Evolutionary conservation across 2,797 vertebrate species (phyloP), one percentile per base, ranked within the genome.

Genomic region (Myotis pilosus): DNA sequence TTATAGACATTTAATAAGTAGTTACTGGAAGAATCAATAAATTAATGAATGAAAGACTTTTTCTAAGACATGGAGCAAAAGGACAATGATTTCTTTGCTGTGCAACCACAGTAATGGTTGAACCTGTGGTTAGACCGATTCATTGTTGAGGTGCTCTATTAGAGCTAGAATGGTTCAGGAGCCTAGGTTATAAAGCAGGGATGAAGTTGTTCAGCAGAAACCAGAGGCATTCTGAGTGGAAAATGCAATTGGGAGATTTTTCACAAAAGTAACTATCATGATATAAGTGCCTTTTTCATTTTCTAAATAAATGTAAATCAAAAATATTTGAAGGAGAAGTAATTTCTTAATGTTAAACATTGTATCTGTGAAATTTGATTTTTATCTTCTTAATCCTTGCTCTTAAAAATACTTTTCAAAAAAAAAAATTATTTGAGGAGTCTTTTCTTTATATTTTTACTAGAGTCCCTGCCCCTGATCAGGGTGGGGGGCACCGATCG

Each of bases 11-110:
- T 91, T 88, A 78, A 36, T 85, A 76, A 41, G 19, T 78, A 49
- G 38, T 84, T 83, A 60, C 19, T 75, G 30, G 66, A 41, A 76
- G 53, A 88, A 55, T 95, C 41, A 92, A 80, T 44, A 74, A 92
- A 44, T 92, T 47, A 69, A 81, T 76, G 64, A 69, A 44, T 64
- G n/a, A 89, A 91, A 87, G 38, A 12, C 30, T 13, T 22, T 38
- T 69, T 62, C 17, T 84, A 71, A 85, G 60, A 66, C 28, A 62
- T 9, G 30, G 16, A 81, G 16, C 41, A 66, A 84, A 72, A 66
- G 33, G 10, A 79, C 20, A 72, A 87, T 72, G 16, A 76, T 72
- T 62, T 36, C 49, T 87, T 83, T 92, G 25, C 19, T 83, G 82
- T 15, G 55, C 23, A 79, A 5, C 51, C 10, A 62, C 5, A 17